Percentiles rank a stretch among this genome's conserved stretches.
Conservation (phyloP, 2,113 vertebrate genomes). For the Pundamilia nyererei region DNA sequence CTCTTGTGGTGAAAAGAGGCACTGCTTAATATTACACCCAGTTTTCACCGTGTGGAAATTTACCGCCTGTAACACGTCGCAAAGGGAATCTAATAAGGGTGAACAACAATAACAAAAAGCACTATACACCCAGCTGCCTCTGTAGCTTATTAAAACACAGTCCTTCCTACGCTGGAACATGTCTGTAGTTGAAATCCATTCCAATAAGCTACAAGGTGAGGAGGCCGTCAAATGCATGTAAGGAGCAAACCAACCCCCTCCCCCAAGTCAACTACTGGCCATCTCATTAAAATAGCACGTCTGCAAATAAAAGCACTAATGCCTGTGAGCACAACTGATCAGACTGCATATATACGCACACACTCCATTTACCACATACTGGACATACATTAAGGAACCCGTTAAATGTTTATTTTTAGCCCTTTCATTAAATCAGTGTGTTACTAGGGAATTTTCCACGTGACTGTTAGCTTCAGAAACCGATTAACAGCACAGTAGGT, state of each 20-base stretch:
- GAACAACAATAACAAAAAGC: neutral
- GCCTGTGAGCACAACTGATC: neutral
- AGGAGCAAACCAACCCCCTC: neutral
- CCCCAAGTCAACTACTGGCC: neutral
- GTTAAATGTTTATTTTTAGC: neutral
- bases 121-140: neutral
- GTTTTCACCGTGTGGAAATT: constrained; percentile 32
- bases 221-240: neutral
- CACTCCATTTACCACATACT: neutral
- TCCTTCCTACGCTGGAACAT: fast-evolving
- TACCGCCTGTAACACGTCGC: constrained; percentile 1
- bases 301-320: neutral
- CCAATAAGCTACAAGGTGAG: neutral
- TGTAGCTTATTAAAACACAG: neutral
- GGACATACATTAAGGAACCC: neutral
- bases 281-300: neutral
- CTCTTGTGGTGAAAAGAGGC: constrained; percentile 23
- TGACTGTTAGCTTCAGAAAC: neutral
- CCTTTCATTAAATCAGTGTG: neutral
- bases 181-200: neutral
- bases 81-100: neutral
- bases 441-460: neutral
- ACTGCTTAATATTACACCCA: neutral
- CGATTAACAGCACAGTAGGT: constrained; percentile 4
- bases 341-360: neutral